phyloP scores from a whole-genome alignment of 1,140 invertebrate species.

The Aporrectodea caliginosa region DNA sequence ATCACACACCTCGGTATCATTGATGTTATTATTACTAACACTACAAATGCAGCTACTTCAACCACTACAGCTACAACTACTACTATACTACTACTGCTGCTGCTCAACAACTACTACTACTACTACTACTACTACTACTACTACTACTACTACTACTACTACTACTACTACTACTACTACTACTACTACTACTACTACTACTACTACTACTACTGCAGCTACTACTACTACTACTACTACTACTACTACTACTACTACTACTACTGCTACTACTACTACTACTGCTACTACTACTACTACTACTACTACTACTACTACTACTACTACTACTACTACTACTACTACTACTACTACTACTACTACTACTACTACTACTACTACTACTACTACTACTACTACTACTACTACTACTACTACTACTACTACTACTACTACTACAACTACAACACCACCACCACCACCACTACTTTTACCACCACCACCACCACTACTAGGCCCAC shows the following conservation, averaged over 20 bases:
- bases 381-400: slow-evolving; percentile 11
- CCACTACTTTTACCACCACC: too few species aligned
- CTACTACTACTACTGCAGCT: slow-evolving; percentile 21
- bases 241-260: slow-evolving; percentile 20
- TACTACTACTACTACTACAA: too few species aligned
- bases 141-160: slow-evolving; percentile 24
- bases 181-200: slow-evolving; percentile 23
- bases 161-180: slow-evolving; percentile 23
- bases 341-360: slow-evolving; percentile 12
- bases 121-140: too few species aligned
- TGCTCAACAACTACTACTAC: too few species aligned
- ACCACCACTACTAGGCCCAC: too few species aligned
- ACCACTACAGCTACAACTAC: too few species aligned
- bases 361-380: slow-evolving; percentile 19
- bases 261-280: neutral
- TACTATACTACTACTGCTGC: too few species aligned
- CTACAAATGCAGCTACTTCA: too few species aligned
- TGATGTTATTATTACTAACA: too few species aligned
- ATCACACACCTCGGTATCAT: too few species aligned
- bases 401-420: neutral
- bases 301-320: slow-evolving; percentile 11
- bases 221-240: slow-evolving; percentile 6
- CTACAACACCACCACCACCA: too few species aligned
- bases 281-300: neutral
- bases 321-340: slow-evolving; percentile 21